Evolutionary conservation across 2,797 vertebrate species (phyloP), one percentile per base, ranked within the genome.

Genomic region (Oreonectes daqikongensis): DNA sequence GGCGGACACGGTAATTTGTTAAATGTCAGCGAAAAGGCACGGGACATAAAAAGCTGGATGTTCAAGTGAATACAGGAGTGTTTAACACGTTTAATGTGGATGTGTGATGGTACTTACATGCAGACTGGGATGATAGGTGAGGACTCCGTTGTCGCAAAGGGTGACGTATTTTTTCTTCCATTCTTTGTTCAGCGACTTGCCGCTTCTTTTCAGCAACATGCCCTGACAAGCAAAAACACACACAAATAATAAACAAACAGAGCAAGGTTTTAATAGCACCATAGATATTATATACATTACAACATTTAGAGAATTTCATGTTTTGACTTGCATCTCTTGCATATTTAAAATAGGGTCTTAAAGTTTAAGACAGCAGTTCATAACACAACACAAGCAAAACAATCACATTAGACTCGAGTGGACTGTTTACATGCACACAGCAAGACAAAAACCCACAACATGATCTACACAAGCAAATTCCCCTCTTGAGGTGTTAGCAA

Each of bases 131-230:
- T 99, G 97, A 87, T 99, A 99, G 79, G 97, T 99, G 77, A 99
- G 94, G 81, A 99, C 90, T 0, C 97, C 97, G 0, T 99, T 97
- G 90, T 99, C 97, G 0, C 95, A 96, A 79, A 99, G 89, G 0
- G 97, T 99, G 84, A 99, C 97, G 0, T 99, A 99, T 35, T 99
- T 99, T 94, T 99, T 99, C 90, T 99, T 99, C 97, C 97, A 99
- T 82, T 99, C 97, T 84, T 99, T 99, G 87, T 99, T 99, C 72
- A 99, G 69, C 0, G 97, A 95, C 69, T 99, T 99, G 3, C 97
- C 97, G 14, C 97, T 96, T 71, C 96, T 87, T 86, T 99, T 99
- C 84, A 99, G 87, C 78, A 99, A 89, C 96, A 98, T 96, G n/a
- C 97, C 97, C 97, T 99, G 40, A 28, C 9, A 72, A 22, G 44